Percentiles rank a stretch among this genome's conserved stretches.
These are phyloP conservation scores for Linepithema humile DNA, from an alignment of 1,140 invertebrate genomes.

Conservation along the genomic window DNA sequence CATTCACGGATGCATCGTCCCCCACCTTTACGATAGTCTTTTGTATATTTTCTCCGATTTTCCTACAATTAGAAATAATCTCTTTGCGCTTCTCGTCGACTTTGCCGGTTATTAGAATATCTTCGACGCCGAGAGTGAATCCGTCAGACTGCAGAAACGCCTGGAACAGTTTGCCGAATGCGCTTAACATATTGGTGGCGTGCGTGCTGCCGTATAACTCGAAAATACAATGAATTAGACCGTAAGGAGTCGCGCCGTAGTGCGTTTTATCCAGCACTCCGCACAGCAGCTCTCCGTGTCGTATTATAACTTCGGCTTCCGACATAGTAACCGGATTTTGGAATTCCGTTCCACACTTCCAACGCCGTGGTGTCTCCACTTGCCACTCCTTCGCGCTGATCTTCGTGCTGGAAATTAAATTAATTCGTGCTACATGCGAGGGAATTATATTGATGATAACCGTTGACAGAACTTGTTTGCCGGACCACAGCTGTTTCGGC, in stretches of 20 bases:
- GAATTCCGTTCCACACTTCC: conserved; percentile 87
- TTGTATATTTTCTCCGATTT: conserved; percentile 87
- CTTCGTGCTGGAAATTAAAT: conserved; percentile 93
- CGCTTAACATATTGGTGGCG: conserved; percentile 92
- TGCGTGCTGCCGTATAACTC: conserved; percentile 96
- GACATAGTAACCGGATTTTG: conserved; percentile 88
- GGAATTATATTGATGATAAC: conserved; percentile 95
- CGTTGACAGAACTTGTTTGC: conserved; percentile 97
- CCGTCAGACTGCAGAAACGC: conserved; percentile 95
- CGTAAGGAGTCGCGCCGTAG: conserved; percentile 97
- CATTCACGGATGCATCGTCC: conserved; percentile 84
- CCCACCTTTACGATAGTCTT: conserved; percentile 89
- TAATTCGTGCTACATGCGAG: conserved; percentile 89
- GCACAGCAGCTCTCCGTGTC: conserved; percentile 93
- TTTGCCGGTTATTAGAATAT: conserved; percentile 93
- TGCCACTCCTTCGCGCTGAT: conserved; percentile 93
- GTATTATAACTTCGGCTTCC: conserved; percentile 96
- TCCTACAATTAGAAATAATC: conserved; percentile 88
- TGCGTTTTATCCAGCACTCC: conserved; percentile 99
- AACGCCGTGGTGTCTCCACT: conserved; percentile 83
- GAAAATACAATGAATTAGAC: conserved; percentile 96
- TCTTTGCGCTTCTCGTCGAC: conserved; percentile 90
- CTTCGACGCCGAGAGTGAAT: conserved; percentile 97
- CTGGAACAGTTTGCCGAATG: conserved; percentile 96
- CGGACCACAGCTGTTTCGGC: conserved; percentile 96